These are phyloP conservation scores for Erebia epiphron DNA, from an alignment of 2,888 invertebrate species.

Conservation along the genomic window DNA sequence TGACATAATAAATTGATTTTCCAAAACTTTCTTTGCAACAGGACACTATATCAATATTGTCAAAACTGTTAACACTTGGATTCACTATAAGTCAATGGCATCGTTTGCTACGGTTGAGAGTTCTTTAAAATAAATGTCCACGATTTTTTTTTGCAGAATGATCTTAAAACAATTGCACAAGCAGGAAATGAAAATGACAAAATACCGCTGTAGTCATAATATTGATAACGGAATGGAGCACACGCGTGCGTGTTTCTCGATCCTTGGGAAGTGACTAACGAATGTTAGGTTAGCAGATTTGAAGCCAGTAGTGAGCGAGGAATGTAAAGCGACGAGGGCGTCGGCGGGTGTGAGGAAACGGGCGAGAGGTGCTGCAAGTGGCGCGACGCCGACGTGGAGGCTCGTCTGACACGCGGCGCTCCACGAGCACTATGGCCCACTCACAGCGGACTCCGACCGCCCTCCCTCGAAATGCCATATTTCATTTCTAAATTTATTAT, in stretches of 20 bases:
- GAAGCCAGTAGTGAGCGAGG: conserved; percentile 54
- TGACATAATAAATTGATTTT: conserved; percentile 61
- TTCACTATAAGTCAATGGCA: conserved; percentile 41
- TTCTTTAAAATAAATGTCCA: conserved; percentile 19
- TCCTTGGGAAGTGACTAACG: conserved; percentile 40
- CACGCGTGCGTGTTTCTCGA: conserved; percentile 25
- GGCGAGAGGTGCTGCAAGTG: conserved; percentile 50
- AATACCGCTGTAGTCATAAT: conserved; percentile 26
- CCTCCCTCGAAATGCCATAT: conserved; percentile 29
- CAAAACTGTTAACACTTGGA: conserved; percentile 31
- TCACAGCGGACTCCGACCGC: conserved; percentile 28
- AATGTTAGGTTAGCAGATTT: conserved; percentile 36
- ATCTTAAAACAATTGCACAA: not conserved
- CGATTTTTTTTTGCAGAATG: not conserved
- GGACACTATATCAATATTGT: conserved; percentile 36
- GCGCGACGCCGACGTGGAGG: conserved; percentile 82
- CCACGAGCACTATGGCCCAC: conserved; percentile 54
- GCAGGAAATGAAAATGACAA: conserved; percentile 25
- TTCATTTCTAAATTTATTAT: conserved; percentile 16
- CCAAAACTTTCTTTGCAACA: conserved; percentile 33
- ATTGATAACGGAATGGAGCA: conserved; percentile 16
- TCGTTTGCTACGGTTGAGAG: conserved; percentile 37
- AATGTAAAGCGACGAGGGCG: conserved; percentile 60
- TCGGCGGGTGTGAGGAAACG: conserved; percentile 57
- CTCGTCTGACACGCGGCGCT: conserved; percentile 75